A percentile compares a stretch with the other conserved stretches of the same genome.
phyloP scores from a whole-genome alignment of 2,888 invertebrate species.

The Fragum sueziense region DNA sequence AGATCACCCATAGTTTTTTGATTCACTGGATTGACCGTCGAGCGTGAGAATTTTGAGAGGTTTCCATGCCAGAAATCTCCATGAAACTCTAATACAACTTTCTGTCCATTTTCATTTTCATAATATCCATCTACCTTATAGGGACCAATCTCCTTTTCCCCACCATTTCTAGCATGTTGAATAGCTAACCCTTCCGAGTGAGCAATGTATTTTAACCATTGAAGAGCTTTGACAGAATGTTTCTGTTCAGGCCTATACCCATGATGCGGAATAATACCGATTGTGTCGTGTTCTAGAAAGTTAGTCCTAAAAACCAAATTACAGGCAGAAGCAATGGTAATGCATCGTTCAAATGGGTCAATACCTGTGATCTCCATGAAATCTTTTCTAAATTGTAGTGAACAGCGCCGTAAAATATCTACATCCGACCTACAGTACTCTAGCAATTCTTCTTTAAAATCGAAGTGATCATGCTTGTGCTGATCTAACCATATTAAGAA shows the following conservation, averaged over 20 bases:
- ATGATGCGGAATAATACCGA: slow-evolving; percentile 48
- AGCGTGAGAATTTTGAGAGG: slow-evolving; percentile 27
- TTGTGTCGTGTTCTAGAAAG: slow-evolving; percentile 33
- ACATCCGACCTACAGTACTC: slow-evolving; percentile 43
- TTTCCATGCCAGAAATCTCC: slow-evolving; percentile 56
- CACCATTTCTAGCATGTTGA: slow-evolving; percentile 44
- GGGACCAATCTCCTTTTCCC: slow-evolving; percentile 50
- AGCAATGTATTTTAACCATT: slow-evolving; percentile 50
- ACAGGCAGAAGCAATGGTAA: slow-evolving; percentile 50
- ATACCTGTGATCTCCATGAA: slow-evolving; percentile 38
- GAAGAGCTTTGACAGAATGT: slow-evolving; percentile 53
- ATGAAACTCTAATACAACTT: slow-evolving; percentile 49
- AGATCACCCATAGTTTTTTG: slow-evolving; percentile 46
- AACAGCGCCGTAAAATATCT: slow-evolving; percentile 37
- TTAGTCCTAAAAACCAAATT: slow-evolving; percentile 39
- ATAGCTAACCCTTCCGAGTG: slow-evolving; percentile 14
- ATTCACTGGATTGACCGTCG: slow-evolving; percentile 46
- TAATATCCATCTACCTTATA: slow-evolving; percentile 52
- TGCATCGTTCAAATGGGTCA: slow-evolving; percentile 47
- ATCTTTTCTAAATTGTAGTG: slow-evolving; percentile 26
- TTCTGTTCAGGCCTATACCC: slow-evolving; percentile 51
- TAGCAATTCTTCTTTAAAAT: slow-evolving; percentile 39
- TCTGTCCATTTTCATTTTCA: slow-evolving; percentile 35
- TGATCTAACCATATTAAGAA: slow-evolving; percentile 45
- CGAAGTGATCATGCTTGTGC: slow-evolving; percentile 38